phyloP scores from a whole-genome alignment of 2,113 vertebrate species.

The Chloropsis cyanopogon region DNA sequence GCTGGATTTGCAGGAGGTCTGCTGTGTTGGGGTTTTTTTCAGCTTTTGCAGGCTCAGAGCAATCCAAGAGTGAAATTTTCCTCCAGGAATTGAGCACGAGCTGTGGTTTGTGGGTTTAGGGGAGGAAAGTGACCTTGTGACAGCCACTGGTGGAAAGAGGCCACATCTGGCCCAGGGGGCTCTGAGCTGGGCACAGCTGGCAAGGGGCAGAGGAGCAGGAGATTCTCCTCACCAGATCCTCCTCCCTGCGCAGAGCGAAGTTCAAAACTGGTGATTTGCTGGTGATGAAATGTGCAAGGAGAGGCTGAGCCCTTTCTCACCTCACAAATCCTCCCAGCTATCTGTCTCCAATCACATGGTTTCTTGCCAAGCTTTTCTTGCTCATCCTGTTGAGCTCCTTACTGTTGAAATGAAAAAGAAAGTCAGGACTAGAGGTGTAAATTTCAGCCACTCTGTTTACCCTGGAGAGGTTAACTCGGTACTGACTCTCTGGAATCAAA shows the following conservation, averaged over 20 bases:
- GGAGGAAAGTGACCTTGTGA: neutral
- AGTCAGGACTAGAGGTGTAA: neutral
- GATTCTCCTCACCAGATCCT: neutral
- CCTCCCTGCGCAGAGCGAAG: accelerated
- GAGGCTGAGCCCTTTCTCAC: neutral
- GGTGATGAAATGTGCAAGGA: neutral
- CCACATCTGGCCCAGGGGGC: neutral
- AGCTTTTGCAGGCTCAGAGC: neutral
- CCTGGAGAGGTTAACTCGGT: neutral
- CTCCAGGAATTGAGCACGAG: accelerated
- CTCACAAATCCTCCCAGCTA: neutral
- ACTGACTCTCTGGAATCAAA: neutral
- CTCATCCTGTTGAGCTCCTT: neutral
- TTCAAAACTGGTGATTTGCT: neutral
- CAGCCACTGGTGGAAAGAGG: neutral
- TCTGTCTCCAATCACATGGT: neutral
- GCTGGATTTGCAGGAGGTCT: neutral
- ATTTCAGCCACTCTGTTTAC: neutral
- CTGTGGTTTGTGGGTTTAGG: neutral
- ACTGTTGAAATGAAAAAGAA: neutral
- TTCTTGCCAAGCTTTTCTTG: neutral
- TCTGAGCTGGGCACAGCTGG: neutral
- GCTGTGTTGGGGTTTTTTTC: neutral
- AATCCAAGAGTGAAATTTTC: neutral
- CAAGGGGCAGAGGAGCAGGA: neutral